Evolutionary conservation across 30 jellyfish, hydroid and myxozoan species (phyloP), one percentile per base, ranked within the genome.

Genomic region (Haliclystus octoradiatus): DNA sequence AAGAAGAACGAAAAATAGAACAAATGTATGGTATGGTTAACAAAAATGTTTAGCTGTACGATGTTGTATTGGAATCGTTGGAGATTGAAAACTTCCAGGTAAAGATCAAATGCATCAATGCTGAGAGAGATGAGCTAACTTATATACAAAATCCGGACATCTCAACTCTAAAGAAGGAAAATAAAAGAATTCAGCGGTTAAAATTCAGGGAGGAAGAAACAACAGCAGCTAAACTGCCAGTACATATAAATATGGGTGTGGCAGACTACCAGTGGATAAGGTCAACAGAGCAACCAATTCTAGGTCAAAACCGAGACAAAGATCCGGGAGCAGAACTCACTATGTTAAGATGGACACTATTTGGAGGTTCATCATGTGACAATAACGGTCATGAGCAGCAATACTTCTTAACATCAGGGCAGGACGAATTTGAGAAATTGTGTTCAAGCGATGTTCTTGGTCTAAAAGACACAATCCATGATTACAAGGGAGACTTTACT

Each of bases 291-390:
- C 91, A 75, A 26, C 70, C 70, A 65, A 72, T 77, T 26, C 64
- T 77, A 31, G 91, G 91, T 35, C 91, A 81, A 23, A 77, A 77
- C 57, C 81, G 71, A 33, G 81, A 77, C 53, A 49, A 32, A 46
- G 81, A 77, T 67, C 81, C 91, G 49, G 82, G 81, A 26, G 91
- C 86, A 29, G 86, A 65, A 32, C 65, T 63, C 65, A 65, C 86
- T 65, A 75, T 77, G 91, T 81, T 77, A 52, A 81, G 91, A 40
- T 68, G 82, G 82, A 77, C 76, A 26, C 40, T 77, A 76, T 22
- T 64, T 67, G 82, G 82, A 52, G 69, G 31, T 53, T 67, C 81
- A 60, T 81, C 60, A 60, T 70, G 71, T 32, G 47, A 32, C 50
- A 76, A 77, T 33, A 66, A 63, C 49, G 86, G 52, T 63, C 65